A percentile compares a stretch with the other conserved stretches of the same genome.
phyloP scores from a whole-genome alignment of 2,113 vertebrate genomes.

The Corydoras sp. region DNA sequence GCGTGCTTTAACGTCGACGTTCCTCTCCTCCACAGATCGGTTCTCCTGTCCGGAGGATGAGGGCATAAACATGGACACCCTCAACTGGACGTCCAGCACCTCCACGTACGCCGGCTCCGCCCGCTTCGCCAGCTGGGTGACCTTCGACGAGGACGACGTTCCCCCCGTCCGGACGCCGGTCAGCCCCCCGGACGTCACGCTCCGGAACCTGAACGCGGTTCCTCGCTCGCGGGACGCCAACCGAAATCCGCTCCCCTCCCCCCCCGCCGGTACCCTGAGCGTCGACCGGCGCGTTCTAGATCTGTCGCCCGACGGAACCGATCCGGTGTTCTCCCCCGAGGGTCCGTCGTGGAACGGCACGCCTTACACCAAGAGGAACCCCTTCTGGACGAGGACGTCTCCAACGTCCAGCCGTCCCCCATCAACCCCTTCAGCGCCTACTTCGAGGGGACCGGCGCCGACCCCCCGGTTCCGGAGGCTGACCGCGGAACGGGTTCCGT shows the following conservation, averaged over 20 bases:
- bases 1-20: no score
- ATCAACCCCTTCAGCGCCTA: conserved; percentile 85
- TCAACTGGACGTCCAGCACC: conserved; percentile 63
- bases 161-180: conserved; percentile 48
- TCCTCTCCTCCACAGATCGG: conserved; percentile 61
- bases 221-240: conserved; percentile 39
- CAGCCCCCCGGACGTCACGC: conserved; percentile 57
- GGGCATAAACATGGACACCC: conserved; percentile 75
- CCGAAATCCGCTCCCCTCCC: conserved; percentile 49
- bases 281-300: conserved; percentile 67
- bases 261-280: conserved; percentile 62
- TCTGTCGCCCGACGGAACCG: conserved; percentile 67
- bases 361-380: conserved; percentile 72
- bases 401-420: conserved; percentile 75
- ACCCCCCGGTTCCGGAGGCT: conserved; percentile 54
- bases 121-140: conserved; percentile 81
- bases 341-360: conserved; percentile 56
- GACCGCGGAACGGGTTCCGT: conserved; percentile 70
- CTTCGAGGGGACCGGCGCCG: conserved; percentile 70
- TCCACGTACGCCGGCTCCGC: conserved; percentile 55
- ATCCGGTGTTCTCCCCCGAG: conserved; percentile 63
- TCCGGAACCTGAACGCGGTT: conserved; percentile 38
- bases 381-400: conserved; percentile 77
- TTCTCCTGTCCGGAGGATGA: conserved; percentile 77
- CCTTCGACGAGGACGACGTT: conserved; percentile 77